Evolutionary conservation across 1,140 invertebrate genomes (phyloP), one percentile per base, ranked within the genome.

Genomic region (Daktulosphaira vitifoliae): DNA sequence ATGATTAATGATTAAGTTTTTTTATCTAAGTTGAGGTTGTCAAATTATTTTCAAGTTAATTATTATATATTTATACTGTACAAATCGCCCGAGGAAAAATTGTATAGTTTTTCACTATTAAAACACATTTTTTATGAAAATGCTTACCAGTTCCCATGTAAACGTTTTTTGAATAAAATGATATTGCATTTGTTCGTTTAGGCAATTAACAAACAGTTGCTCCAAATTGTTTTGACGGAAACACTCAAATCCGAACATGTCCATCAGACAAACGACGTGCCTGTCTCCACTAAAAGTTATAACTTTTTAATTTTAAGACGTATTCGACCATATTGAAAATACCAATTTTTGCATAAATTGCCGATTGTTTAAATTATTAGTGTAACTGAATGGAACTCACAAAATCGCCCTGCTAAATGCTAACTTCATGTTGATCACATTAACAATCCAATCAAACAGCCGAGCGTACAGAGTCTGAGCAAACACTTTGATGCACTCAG

Each of bases 171-270:
- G 89, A 71, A 91, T 88, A 73, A 91, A 91, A 68, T 88, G 84
- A 73, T 89, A 92, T 71, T 92, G 89, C 68, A 95, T 79, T 74
- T 92, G 88, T 72, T 93, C 89, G 71, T 92, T 93, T 66, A 90
- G 82, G 2, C 89, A 85, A 71, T 96, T 95, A 0, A 93, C 84
- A 65, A 91, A 84, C 1, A 94, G 77, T 73, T 95, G 91, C 69
- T 94, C 89, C 54, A 94, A 77, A 65, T 84, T 81, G 75, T 96
- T 96, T 68, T 85, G 81, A 68, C 85, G 81, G 73, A 89, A 92
- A 72, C 91, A 92, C 77, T 95, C 92, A 71, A 95, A 93, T 2
- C 92, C 92, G 74, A 87, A 93, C 71, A 91, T 82, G 72, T 96
- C 92, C 67, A 93, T 73, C 48, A 95, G 77, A 67, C 84, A 86